Conservation (phyloP, 2,888 invertebrate genomes). For the Chaitophorus viminalis region DNA sequence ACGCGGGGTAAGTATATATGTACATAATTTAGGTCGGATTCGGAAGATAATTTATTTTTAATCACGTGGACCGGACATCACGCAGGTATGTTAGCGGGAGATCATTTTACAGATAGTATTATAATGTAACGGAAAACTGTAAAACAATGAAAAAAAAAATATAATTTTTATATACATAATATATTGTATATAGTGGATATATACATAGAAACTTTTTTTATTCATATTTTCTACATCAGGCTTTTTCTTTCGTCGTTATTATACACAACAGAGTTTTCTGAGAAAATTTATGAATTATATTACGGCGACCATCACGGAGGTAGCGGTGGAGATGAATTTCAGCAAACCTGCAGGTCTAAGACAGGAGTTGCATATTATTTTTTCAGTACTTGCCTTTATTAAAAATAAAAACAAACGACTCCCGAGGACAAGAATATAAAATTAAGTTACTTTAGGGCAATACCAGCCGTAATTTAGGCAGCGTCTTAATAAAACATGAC, state of each 20-base stretch:
- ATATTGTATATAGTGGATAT: not conserved
- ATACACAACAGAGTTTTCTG: not conserved
- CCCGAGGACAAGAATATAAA: constrained; percentile 22
- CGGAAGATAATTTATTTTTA: constrained; percentile 31
- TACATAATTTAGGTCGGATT: not conserved
- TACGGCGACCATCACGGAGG: not conserved
- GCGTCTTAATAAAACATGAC: too few relatives aligned
- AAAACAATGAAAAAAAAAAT: not conserved
- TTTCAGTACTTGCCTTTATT: constrained; percentile 40
- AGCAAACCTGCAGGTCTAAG: not conserved
- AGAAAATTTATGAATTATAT: constrained; percentile 46
- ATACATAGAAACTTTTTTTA: not conserved
- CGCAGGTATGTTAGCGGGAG: constrained; percentile 3
- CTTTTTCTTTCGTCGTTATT: constrained; percentile 40
- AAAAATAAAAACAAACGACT: constrained; percentile 57
- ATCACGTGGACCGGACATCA: constrained; percentile 12
- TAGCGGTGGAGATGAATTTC: not conserved
- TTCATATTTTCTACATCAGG: not conserved
- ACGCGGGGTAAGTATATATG: not conserved
- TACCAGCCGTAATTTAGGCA: too few relatives aligned
- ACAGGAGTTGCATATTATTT: constrained; percentile 9
- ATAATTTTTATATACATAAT: not conserved
- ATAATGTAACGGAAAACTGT: not conserved
- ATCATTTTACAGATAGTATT: not conserved
- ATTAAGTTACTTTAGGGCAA: not conserved